phyloP scores from a whole-genome alignment of 1,140 invertebrate genomes.

The Diorhabda sublineata region DNA sequence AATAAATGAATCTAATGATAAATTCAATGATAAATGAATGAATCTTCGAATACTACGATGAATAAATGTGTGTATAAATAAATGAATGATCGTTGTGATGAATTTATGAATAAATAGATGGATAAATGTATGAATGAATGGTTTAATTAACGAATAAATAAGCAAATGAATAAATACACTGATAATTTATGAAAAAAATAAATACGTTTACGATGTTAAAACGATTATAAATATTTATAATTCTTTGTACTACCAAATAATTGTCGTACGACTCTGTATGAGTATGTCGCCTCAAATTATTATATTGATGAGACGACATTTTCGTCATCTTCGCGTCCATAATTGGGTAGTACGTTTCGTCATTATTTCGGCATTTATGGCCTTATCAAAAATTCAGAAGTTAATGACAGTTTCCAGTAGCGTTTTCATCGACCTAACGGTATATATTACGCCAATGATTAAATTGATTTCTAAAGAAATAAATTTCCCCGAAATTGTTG shows the following conservation, averaged over 20 bases:
- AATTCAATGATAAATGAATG: conserved; percentile 1
- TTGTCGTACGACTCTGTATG: too few relatives aligned
- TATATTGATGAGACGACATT: conserved; percentile 1
- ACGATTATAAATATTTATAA: too few relatives aligned
- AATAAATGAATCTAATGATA: conserved; percentile 5
- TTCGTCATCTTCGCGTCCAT: background rate
- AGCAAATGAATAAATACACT: background rate
- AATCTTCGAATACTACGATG: too few relatives aligned
- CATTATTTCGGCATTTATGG: background rate
- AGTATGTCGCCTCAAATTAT: background rate
- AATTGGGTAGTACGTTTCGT: background rate
- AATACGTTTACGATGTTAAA: background rate
- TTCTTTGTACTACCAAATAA: too few relatives aligned
- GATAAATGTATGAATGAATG: conserved; percentile 1
- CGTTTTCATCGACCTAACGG: too few relatives aligned
- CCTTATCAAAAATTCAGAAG: background rate
- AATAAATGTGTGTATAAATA: background rate
- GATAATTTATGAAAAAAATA: background rate
- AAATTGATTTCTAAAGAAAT: too few relatives aligned
- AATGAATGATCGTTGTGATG: background rate
- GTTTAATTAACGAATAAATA: background rate
- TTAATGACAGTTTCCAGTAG: too few relatives aligned
- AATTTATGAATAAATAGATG: background rate
- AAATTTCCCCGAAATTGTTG: too few relatives aligned
- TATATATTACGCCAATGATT: too few relatives aligned